Conservation (phyloP, 1,140 invertebrate genomes). For the Penaeus vannamei region DNA sequence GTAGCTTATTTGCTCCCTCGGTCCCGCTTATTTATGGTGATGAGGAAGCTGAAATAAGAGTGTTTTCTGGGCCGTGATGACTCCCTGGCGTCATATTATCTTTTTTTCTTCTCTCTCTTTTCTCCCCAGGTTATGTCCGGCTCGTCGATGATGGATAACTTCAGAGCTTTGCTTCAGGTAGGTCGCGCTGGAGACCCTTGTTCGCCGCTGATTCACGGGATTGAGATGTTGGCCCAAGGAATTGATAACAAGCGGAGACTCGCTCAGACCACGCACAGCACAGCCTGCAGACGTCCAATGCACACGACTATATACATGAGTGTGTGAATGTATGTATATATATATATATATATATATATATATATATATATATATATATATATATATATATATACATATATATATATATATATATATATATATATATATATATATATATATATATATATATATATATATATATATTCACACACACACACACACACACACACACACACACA, state of each 20-base stretch:
- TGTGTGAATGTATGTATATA: neutral
- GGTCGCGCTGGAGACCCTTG: neutral
- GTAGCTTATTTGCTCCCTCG: no score
- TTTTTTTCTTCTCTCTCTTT: neutral
- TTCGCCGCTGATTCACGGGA: no score
- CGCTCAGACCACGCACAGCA: no score
- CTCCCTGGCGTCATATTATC: neutral
- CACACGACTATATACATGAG: no score
- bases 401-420: constrained; percentile 6
- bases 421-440: neutral
- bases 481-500: neutral
- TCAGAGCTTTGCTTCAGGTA: constrained; percentile 66
- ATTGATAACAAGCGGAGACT: no score
- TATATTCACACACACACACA: neutral
- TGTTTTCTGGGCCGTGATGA: constrained; percentile 44
- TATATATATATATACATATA: constrained; percentile 12
- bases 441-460: neutral
- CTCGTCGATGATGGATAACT: constrained; percentile 68
- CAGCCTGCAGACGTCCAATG: constrained; percentile 42
- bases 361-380: neutral
- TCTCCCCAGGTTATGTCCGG: constrained; percentile 61
- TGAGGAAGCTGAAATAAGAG: constrained; percentile 28
- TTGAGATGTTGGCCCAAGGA: no score
- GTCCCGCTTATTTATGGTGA: constrained; percentile 37
- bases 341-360: constrained; percentile 6